Evolutionary conservation across 2,797 vertebrate species (phyloP), one percentile per base, ranked within the genome.

Genomic region (Myotis findleyi): DNA sequence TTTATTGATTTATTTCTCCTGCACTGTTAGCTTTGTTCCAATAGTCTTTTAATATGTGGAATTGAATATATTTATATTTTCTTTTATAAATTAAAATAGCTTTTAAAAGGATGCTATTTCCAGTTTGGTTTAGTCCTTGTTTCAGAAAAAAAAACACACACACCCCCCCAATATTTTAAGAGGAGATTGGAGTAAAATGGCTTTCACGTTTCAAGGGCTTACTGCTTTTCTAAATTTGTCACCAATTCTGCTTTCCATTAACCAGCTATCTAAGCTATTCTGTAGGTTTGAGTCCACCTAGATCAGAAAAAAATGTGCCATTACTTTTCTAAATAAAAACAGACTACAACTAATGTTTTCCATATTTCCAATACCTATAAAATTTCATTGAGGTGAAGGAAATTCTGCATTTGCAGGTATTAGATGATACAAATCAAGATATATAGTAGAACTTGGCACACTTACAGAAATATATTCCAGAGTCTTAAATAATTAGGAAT

Each of bases 401-500:
- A 79, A 91, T 16, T 21, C 30, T 49, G 12, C 33, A 38, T 76
- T 82, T 83, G 25, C 3, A 96, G 49, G 18, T 57, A 73, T 87
- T 55, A 62, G 30, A 55, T 13, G 18, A 64, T 91, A 71, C 5
- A 81, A 88, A 84, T 68, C 7, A 66, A 75, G n/a, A 73, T 25
- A 51, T 38, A 87, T 47, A 62, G 16, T 68, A 51, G 38, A 18
- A 51, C 59, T 80, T 59, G 14, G 3, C 7, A 30, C 5, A 76
- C 3, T 27, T 53, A 38, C 6, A 66, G 17, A 49, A 81, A 89
- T 86, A 51, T n/a, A 18, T 12, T 81, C 30, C 49, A 73, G 27
- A 38, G n/a, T 87, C 38, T 59, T 80, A 72, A 87, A 44, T 14
- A 82, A 51, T 64, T 84, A 94, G 51, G 62, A n/a, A 79, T 75